A percentile compares a stretch with the other conserved stretches of the same genome.
These are phyloP conservation scores for Uloborus diversus DNA, from an alignment of 1,140 invertebrate genomes.

Conservation along the genomic window DNA sequence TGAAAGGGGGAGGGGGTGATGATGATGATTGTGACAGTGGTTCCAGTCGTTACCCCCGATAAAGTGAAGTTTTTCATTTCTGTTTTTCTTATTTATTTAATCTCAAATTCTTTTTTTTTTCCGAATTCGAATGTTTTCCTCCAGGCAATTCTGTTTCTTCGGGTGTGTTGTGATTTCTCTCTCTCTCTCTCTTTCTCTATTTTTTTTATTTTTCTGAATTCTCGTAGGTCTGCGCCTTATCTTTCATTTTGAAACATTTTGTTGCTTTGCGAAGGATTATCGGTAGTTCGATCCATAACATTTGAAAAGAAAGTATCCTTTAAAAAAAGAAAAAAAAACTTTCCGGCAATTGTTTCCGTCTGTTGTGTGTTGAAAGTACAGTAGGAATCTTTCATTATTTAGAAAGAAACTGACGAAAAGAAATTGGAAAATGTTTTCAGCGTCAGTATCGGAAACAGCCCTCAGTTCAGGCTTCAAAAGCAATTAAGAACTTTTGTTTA, in stretches of 20 bases:
- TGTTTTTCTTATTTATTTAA: slow-evolving; percentile 8
- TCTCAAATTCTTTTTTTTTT: slow-evolving; percentile 48
- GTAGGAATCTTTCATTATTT: too few relatives aligned
- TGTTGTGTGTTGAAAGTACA: too few relatives aligned
- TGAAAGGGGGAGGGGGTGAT: slow-evolving; percentile 6
- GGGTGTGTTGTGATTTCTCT: background rate
- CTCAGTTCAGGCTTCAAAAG: too few relatives aligned
- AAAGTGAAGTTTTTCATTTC: slow-evolving; percentile 5
- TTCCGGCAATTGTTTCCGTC: too few relatives aligned
- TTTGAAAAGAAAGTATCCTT: background rate
- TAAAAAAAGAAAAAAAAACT: background rate
- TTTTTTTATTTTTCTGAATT: background rate
- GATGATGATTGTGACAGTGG: slow-evolving; percentile 54
- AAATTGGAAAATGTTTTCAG: too few relatives aligned
- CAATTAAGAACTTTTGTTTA: too few relatives aligned
- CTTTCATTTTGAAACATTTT: slow-evolving; percentile 6
- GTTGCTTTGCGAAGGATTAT: slow-evolving; percentile 24
- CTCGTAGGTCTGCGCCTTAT: background rate
- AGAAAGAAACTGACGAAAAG: too few relatives aligned
- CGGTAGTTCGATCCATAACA: background rate
- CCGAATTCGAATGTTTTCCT: slow-evolving; percentile 18
- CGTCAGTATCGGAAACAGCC: too few relatives aligned
- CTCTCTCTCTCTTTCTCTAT: background rate
- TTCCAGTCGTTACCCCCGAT: slow-evolving; percentile 40
- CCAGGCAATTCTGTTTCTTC: background rate